A percentile compares a stretch with the other conserved stretches of the same genome.
These are phyloP conservation scores for Panulirus ornatus DNA, from an alignment of 1,140 invertebrate genomes.

Conservation along the genomic window DNA sequence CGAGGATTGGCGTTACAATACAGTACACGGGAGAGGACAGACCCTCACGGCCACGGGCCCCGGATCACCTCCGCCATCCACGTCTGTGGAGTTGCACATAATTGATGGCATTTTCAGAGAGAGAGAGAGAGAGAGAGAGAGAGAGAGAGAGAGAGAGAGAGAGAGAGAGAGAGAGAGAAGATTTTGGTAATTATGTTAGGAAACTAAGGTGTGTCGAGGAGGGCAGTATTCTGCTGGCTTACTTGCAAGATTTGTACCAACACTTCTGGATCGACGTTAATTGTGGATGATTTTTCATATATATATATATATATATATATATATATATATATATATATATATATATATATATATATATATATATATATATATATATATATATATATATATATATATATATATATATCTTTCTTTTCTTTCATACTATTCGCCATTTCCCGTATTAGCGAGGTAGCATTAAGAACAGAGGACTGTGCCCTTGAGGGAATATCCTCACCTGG, in stretches of 20 bases:
- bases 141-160: conserved; percentile 37
- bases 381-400: too few species aligned
- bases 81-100: conserved; percentile 5
- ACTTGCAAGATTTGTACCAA: too few species aligned
- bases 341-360: too few species aligned
- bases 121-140: conserved; percentile 2
- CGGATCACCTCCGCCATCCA: conserved; percentile 10
- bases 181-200: too few species aligned
- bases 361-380: too few species aligned
- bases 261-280: neutral
- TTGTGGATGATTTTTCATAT: neutral
- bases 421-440: too few species aligned
- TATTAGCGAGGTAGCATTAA: too few species aligned
- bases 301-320: conserved; percentile 4
- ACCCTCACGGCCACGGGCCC: neutral
- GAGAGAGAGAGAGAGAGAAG: conserved; percentile 32
- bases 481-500: too few species aligned
- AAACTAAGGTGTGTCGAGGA: too few species aligned
- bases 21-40: conserved; percentile 45
- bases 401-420: too few species aligned
- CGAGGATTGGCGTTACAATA: conserved; percentile 39
- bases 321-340: neutral
- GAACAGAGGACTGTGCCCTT: too few species aligned
- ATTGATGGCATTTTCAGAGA: conserved; percentile 24
- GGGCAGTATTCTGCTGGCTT: too few species aligned